Base-by-base conservation (phyloP, 2,113 vertebrate genomes). In the Anas platyrhynchos region DNA sequence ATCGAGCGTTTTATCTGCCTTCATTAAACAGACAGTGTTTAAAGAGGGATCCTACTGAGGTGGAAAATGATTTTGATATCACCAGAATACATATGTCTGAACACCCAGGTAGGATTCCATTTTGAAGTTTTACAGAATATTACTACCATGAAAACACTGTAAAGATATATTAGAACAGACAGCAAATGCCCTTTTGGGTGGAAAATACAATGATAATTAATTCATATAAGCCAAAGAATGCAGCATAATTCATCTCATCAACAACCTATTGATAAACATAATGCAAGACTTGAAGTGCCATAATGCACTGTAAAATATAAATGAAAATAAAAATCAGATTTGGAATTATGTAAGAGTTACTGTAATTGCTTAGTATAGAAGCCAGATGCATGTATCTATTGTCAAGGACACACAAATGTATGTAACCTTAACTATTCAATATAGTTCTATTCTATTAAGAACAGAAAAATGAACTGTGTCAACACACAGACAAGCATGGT, bases 171-270 rank as follows among this genome's bases (percentile, higher is more conserved):
- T 1, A 44, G 20, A 73, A 67, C 2, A 68, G 48, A 83, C 7
- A 92, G 34, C 3, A 93, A 91, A 62, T 43, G 50, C n/a, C 73
- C 31, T 74, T 91, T 91, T 27, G 16, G 44, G 34, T 69, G 56
- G 59, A 94, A 94, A 86, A 96, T 22, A 34, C 20, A 41, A n/a
- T 34, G 55, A 56, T 92, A 72, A 66, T 93, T 94, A 88, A 95
- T 84, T 58, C 66, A 68, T 50, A 41, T 63, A 87, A 91, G 18
- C 22, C 80, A 82, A 63, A 72, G 43, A 75, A 84, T 36, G 25
- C 16, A 88, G 36, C 17, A 50, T 48, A 92, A 84, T 82, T 75
- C 41, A 75, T 75, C 25, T 85, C 67, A 78, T 44, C 79, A 82
- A 68, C 34, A 86, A 26, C 52, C 56, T 83, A 75, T 92, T 67